Percentiles rank a stretch among this genome's conserved stretches.
phyloP scores from a whole-genome alignment of 2,797 vertebrate species.

The Eulemur albifrons region DNA sequence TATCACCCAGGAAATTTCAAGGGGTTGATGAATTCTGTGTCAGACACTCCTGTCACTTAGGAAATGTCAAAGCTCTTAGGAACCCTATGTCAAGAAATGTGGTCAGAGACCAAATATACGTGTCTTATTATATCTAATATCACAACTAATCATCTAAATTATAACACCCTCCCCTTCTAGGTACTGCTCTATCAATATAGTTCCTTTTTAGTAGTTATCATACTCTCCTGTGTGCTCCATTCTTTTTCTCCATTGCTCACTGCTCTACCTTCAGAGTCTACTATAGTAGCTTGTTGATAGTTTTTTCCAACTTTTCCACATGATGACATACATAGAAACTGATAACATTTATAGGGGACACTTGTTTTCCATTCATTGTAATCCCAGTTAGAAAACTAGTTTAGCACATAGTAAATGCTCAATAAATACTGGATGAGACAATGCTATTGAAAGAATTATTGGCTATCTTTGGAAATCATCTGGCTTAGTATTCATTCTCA shows the following conservation, averaged over 20 bases:
- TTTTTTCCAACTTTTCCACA: background rate
- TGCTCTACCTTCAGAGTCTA: background rate
- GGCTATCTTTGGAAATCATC: background rate
- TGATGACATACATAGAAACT: background rate
- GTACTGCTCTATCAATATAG: accelerated
- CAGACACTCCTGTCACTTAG: background rate
- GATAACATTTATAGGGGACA: background rate
- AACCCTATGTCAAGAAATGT: background rate
- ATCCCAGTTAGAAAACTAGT: background rate
- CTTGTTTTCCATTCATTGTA: background rate
- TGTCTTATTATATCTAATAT: background rate
- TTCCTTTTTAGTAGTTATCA: background rate
- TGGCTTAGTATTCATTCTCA: background rate
- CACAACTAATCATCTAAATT: background rate
- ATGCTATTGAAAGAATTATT: background rate
- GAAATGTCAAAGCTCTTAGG: background rate
- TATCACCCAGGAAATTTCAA: background rate
- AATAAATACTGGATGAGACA: background rate
- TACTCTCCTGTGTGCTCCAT: background rate
- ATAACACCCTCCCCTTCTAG: background rate
- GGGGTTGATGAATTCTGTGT: background rate
- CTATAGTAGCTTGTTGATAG: background rate
- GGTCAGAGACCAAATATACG: background rate
- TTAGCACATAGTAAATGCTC: background rate
- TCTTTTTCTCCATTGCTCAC: background rate